phyloP scores from a whole-genome alignment of 2,888 invertebrate genomes.

The Ashinkailepas kermadecensis region DNA sequence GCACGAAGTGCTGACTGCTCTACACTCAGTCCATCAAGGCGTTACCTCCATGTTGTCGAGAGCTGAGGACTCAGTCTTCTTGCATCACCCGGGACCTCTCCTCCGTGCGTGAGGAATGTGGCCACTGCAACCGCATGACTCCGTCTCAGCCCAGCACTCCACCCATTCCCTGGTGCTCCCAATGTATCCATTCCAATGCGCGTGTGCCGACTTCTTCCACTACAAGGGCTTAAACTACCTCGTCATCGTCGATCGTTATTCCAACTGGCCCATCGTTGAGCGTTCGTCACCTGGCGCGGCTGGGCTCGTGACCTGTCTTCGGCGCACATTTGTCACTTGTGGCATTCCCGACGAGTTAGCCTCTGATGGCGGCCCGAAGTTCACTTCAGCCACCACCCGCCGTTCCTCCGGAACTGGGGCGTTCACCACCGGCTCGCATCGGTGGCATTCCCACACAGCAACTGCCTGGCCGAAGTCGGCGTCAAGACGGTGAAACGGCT shows the following conservation, averaged over 20 bases:
- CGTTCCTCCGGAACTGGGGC: constrained; percentile 8
- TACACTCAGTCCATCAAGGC: too few species aligned
- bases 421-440: neutral
- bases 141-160: constrained; percentile 27
- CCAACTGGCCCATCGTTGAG: constrained; percentile 27
- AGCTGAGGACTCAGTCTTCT: too few species aligned
- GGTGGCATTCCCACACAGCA: constrained; percentile 7
- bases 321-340: constrained; percentile 18
- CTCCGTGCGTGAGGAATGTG: constrained; percentile 4
- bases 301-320: constrained; percentile 22
- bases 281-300: neutral
- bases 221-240: constrained; percentile 24
- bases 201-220: constrained; percentile 25
- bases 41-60: too few species aligned
- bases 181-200: constrained; percentile 26
- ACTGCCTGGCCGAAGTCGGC: constrained; percentile 11
- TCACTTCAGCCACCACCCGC: neutral
- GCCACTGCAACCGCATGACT: constrained; percentile 24
- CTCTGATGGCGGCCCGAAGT: constrained; percentile 27
- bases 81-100: constrained; percentile 24
- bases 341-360: constrained; percentile 26
- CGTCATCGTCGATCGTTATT: constrained; percentile 23
- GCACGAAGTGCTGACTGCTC: too few species aligned
- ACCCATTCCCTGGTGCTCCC: constrained; percentile 23
- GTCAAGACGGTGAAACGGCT: too few species aligned